Conservation (phyloP, 64 coral and sea anemone species). For the Pachyseris speciosa region DNA sequence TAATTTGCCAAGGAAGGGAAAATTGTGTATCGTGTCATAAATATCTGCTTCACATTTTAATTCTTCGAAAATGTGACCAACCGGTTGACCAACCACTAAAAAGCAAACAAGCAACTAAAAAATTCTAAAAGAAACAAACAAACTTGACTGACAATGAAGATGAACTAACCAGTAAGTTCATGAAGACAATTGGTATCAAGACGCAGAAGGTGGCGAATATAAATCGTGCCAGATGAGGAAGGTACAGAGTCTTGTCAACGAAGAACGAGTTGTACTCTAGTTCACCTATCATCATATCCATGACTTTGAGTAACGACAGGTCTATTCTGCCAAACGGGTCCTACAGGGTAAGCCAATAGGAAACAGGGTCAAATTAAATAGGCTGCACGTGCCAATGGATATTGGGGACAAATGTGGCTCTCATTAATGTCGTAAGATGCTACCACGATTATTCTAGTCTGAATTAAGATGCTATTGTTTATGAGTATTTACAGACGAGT, state of each 20-base stretch:
- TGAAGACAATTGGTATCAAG: constrained; percentile 83
- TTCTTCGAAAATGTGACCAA: no score
- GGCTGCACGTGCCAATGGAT: background rate
- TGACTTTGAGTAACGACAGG: constrained; percentile 55
- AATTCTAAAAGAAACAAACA: no score
- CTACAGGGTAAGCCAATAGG: constrained; percentile 34
- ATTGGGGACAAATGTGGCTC: background rate
- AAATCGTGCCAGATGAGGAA: constrained; percentile 3
- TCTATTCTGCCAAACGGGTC: constrained; percentile 48
- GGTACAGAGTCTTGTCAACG: constrained; percentile 68
- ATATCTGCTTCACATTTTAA: no score
- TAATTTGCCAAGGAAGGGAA: no score
- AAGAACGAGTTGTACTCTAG: constrained; percentile 84
- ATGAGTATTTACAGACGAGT: no score
- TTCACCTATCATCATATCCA: constrained; percentile 88
- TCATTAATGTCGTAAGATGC: no score
- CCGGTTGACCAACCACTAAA: no score
- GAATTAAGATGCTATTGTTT: no score
- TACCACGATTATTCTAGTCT: no score
- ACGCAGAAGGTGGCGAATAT: constrained; percentile 66
- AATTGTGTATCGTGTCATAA: no score
- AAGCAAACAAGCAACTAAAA: no score
- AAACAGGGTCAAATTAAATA: background rate
- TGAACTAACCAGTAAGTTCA: constrained; percentile 86
- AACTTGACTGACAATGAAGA: no score